These are phyloP conservation scores for Tinea pellionella DNA, from an alignment of 2,888 invertebrate species.

Conservation along the genomic window DNA sequence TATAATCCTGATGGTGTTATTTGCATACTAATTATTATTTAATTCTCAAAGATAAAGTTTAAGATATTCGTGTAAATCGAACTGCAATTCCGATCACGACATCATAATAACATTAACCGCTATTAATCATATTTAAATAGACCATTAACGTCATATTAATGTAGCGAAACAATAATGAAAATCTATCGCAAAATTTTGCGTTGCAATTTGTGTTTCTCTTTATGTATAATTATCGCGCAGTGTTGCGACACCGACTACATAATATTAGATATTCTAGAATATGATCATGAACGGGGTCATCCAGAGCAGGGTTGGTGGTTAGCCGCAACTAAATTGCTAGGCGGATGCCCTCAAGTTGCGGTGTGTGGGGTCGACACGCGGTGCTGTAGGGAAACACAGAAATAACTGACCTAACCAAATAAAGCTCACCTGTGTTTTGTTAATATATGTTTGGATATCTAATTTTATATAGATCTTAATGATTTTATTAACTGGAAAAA, in stretches of 20 bases:
- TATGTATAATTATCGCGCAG: neutral
- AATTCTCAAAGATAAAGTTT: too few species aligned
- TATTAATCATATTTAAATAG: slow-evolving; percentile 1
- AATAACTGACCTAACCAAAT: slow-evolving; percentile 7
- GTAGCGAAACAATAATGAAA: neutral
- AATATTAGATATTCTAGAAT: neutral
- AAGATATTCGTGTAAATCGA: neutral
- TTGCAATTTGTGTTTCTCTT: neutral
- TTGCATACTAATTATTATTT: neutral
- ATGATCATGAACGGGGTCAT: slow-evolving; percentile 5
- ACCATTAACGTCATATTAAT: neutral
- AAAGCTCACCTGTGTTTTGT: neutral
- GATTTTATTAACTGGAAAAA: too few species aligned
- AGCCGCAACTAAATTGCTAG: slow-evolving; percentile 43
- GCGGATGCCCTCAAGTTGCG: neutral
- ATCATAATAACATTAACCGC: neutral
- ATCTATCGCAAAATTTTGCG: neutral
- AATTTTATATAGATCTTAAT: too few species aligned
- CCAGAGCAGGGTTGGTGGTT: slow-evolving; percentile 26
- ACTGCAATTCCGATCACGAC: neutral
- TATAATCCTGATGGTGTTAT: neutral
- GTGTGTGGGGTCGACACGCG: neutral
- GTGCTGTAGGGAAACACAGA: neutral
- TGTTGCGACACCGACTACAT: neutral
- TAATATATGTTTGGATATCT: too few species aligned